Percentiles rank a stretch among this genome's conserved stretches.
Conservation (phyloP, 2,113 vertebrate species). For the Cyprinus carpio region DNA sequence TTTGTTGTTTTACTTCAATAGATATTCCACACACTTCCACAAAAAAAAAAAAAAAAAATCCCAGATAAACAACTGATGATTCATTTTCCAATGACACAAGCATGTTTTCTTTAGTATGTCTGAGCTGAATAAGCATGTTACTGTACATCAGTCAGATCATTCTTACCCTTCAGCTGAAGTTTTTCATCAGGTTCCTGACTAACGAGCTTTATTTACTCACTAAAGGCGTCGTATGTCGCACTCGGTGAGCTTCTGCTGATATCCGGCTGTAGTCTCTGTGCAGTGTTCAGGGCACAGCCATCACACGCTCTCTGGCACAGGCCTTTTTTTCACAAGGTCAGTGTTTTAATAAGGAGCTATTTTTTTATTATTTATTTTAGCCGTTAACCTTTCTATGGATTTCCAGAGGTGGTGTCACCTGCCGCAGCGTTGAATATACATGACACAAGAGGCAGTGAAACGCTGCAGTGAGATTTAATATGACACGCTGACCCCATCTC, state of each 20-base stretch:
- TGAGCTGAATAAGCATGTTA: not conserved
- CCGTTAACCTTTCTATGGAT: conserved; percentile 80
- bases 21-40: not conserved
- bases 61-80: not conserved
- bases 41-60: not conserved
- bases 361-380: conserved; percentile 82
- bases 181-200: not conserved
- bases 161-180: not conserved
- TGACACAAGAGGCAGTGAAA: conserved; percentile 70
- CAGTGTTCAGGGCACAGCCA: conserved; percentile 49
- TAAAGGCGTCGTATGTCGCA: not conserved
- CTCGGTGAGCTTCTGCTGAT: conserved; percentile 33
- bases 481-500: conserved; percentile 81
- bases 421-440: conserved; percentile 80
- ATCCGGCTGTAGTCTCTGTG: conserved; percentile 49
- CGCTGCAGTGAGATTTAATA: conserved; percentile 80
- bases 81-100: not conserved
- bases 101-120: not conserved
- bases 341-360: conserved; percentile 73
- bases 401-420: conserved; percentile 77
- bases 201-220: not conserved
- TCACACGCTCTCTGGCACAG: conserved; percentile 58
- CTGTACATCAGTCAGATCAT: not conserved
- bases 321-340: conserved; percentile 77
- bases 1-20: not conserved